Conservation (phyloP, 2,888 invertebrate species). For the Folsomia manolachei region DNA sequence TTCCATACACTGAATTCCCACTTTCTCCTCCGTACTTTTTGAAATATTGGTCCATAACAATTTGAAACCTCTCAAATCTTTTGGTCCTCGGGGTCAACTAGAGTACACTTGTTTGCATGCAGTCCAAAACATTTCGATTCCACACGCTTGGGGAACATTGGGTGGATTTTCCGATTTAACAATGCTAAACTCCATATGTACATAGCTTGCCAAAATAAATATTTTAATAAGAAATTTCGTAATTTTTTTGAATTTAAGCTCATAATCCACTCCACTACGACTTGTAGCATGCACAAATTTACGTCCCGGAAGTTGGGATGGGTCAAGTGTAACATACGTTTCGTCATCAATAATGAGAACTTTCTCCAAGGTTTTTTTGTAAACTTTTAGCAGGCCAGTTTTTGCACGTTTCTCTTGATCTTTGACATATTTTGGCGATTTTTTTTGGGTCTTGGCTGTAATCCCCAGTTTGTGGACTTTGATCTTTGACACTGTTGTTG, state of each 20-base stretch:
- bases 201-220: constrained; percentile 14
- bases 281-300: constrained; percentile 7
- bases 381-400: background rate
- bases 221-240: constrained; percentile 11
- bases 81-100: too few relatives aligned
- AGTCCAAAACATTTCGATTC: too few relatives aligned
- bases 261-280: constrained; percentile 3
- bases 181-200: too few relatives aligned
- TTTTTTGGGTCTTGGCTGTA: background rate
- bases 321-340: constrained; percentile 5
- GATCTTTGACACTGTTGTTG: background rate
- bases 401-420: background rate
- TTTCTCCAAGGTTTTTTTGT: background rate
- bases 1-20: too few relatives aligned
- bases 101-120: too few relatives aligned
- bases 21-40: too few relatives aligned
- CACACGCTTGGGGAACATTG: too few relatives aligned
- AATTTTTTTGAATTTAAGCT: constrained; percentile 6
- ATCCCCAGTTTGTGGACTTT: constrained; percentile 20
- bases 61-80: too few relatives aligned
- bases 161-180: too few relatives aligned
- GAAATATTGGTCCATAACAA: too few relatives aligned
- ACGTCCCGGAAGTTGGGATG: constrained; percentile 7
- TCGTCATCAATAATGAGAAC: constrained; percentile 18
- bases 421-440: constrained; percentile 1